These are phyloP conservation scores for Ectobius pallidus DNA, from an alignment of 2,888 invertebrate species.

Conservation along the genomic window DNA sequence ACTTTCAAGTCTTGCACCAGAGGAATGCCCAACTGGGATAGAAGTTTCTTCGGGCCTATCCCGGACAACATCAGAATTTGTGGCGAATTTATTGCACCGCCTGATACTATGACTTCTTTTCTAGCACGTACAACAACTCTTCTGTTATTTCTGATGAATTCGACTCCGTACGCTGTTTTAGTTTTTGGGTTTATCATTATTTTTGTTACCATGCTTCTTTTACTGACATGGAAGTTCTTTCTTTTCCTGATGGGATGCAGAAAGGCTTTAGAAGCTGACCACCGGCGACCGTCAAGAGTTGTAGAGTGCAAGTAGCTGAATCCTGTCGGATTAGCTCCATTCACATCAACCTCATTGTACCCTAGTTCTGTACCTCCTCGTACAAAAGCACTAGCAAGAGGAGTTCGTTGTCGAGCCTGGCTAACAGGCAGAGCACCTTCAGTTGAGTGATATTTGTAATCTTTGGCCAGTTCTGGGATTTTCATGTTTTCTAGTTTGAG, in stretches of 20 bases:
- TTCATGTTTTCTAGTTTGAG: slow-evolving; percentile 51
- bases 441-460: slow-evolving; percentile 48
- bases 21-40: slow-evolving; percentile 63
- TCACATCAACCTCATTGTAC: slow-evolving; percentile 50
- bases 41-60: slow-evolving; percentile 66
- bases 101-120: slow-evolving; percentile 61
- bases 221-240: slow-evolving; percentile 46
- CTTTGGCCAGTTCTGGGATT: slow-evolving; percentile 40
- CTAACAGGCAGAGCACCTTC: slow-evolving; percentile 48
- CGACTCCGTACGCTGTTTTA: slow-evolving; percentile 39
- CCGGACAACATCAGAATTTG: slow-evolving; percentile 62
- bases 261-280: slow-evolving; percentile 45
- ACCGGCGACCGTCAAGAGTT: slow-evolving; percentile 44
- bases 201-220: slow-evolving; percentile 43
- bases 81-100: slow-evolving; percentile 44
- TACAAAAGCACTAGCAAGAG: slow-evolving; percentile 48
- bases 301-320: slow-evolving; percentile 57
- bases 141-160: slow-evolving; percentile 52
- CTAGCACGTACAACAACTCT: slow-evolving; percentile 56
- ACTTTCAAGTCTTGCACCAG: slow-evolving; percentile 73
- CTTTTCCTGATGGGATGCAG: slow-evolving; percentile 43
- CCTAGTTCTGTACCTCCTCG: slow-evolving; percentile 48
- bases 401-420: slow-evolving; percentile 48
- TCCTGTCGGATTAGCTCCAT: slow-evolving; percentile 52
- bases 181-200: slow-evolving; percentile 49